Evolutionary conservation across 2,797 vertebrate genomes (phyloP).

Genomic region (Coregonus suidteri): DNA sequence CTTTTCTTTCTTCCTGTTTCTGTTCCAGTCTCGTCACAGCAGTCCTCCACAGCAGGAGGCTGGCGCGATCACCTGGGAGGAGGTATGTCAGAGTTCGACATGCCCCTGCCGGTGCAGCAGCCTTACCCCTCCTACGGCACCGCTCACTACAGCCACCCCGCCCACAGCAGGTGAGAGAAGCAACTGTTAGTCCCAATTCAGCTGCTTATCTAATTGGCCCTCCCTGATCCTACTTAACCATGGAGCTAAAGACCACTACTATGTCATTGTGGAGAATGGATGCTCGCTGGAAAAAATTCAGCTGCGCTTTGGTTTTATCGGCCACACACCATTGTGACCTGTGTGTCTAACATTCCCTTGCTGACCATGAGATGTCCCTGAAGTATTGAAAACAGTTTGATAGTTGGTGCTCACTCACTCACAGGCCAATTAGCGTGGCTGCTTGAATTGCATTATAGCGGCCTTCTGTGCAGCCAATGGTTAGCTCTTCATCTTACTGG

Average conservation of each 20-base stretch:
- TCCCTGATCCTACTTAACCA: constrained; percentile 62
- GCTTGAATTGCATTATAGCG: constrained; percentile 33
- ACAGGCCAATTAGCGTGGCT: constrained; percentile 20
- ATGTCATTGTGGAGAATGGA: constrained; percentile 53
- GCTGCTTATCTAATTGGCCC: constrained; percentile 62
- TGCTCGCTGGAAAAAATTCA: constrained; percentile 24
- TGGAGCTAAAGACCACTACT: constrained; percentile 46
- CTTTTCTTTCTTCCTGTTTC: constrained; percentile 4
- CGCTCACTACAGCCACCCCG: constrained; percentile 77
- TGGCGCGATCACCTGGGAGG: constrained; percentile 80
- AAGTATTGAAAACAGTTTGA: neutral
- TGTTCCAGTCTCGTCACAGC: constrained; percentile 74
- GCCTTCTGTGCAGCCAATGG: constrained; percentile 34
- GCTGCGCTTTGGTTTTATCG: constrained; percentile 36
- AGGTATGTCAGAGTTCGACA: constrained; percentile 79
- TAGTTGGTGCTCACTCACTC: neutral
- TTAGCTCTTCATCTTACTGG: constrained; percentile 41
- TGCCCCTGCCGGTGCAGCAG: constrained; percentile 71
- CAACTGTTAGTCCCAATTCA: constrained; percentile 43
- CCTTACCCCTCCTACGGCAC: constrained; percentile 80
- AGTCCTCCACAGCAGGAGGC: constrained; percentile 75
- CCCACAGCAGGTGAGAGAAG: constrained; percentile 85
- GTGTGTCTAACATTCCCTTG: constrained; percentile 20
- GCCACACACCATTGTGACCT: constrained; percentile 6
- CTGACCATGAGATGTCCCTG: constrained; percentile 12